phyloP scores from a whole-genome alignment of 2,113 vertebrate genomes.

The Maccullochella peelii region DNA sequence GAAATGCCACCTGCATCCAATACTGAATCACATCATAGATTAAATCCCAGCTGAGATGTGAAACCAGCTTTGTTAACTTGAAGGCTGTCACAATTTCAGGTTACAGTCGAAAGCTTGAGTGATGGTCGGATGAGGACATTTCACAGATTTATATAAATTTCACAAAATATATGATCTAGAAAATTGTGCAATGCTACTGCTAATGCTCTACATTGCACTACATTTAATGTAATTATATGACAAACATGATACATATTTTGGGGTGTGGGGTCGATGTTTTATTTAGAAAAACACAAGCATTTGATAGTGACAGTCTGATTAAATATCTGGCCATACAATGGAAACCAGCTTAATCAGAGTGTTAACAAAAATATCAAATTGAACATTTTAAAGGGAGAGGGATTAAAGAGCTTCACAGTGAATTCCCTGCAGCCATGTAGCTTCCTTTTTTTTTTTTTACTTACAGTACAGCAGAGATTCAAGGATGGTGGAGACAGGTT shows the following conservation, averaged over 20 bases:
- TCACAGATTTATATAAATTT: not conserved
- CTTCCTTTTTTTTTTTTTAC: not conserved
- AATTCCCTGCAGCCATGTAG: not conserved
- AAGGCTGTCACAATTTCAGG: not conserved
- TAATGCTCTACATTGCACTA: not conserved
- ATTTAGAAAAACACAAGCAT: not conserved
- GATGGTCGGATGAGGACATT: not conserved
- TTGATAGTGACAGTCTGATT: not conserved
- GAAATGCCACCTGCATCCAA: conserved; percentile 12
- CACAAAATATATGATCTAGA: not conserved
- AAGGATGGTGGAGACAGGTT: not conserved
- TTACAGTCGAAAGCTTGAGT: not conserved
- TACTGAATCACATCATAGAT: conserved; percentile 5
- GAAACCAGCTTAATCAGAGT: not conserved
- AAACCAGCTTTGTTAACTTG: conserved; percentile 5
- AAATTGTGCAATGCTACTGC: not conserved
- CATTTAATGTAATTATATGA: not conserved
- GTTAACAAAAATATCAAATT: not conserved
- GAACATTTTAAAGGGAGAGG: not conserved
- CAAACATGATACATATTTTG: not conserved
- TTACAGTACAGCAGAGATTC: not conserved
- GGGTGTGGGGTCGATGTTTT: not conserved
- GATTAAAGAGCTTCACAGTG: not conserved
- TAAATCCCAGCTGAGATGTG: conserved; percentile 15
- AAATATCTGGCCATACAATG: not conserved